phyloP scores from a whole-genome alignment of 1,140 invertebrate species.

The Saccostrea echinata region DNA sequence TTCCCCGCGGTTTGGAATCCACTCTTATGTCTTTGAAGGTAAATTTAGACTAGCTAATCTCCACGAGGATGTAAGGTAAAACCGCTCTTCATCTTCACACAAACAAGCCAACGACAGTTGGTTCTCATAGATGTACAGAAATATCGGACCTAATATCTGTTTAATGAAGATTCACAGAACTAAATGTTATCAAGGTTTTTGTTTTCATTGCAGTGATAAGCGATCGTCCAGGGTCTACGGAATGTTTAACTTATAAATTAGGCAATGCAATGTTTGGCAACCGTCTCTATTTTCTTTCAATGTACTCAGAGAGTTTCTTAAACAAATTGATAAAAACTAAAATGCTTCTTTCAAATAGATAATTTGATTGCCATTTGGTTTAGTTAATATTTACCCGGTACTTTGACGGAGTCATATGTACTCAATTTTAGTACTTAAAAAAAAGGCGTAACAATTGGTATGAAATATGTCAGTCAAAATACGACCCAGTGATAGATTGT shows the following conservation, averaged over 20 bases:
- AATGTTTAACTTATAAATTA: conserved; percentile 23
- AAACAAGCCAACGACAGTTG: not conserved
- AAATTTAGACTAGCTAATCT: conserved; percentile 11
- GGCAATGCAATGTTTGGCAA: conserved; percentile 25
- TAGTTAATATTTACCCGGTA: too few species aligned
- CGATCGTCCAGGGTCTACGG: not conserved
- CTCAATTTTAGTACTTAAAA: too few species aligned
- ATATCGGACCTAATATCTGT: conserved; percentile 20
- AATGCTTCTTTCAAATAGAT: too few species aligned
- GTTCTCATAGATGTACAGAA: not conserved
- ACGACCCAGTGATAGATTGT: too few species aligned
- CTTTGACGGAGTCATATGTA: too few species aligned
- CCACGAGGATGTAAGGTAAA: not conserved
- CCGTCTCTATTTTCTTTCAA: not conserved
- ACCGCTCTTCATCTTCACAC: not conserved
- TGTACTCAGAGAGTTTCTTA: not conserved
- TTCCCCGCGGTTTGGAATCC: not conserved
- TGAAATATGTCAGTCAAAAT: too few species aligned
- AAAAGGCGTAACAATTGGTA: too few species aligned
- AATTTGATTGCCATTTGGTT: too few species aligned
- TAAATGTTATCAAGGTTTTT: not conserved
- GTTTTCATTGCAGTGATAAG: not conserved
- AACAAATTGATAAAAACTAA: too few species aligned
- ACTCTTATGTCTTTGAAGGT: conserved; percentile 29
- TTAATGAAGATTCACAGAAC: not conserved